Base-by-base conservation (phyloP, 2,888 invertebrate species). In the Ophion ventricosus region DNA sequence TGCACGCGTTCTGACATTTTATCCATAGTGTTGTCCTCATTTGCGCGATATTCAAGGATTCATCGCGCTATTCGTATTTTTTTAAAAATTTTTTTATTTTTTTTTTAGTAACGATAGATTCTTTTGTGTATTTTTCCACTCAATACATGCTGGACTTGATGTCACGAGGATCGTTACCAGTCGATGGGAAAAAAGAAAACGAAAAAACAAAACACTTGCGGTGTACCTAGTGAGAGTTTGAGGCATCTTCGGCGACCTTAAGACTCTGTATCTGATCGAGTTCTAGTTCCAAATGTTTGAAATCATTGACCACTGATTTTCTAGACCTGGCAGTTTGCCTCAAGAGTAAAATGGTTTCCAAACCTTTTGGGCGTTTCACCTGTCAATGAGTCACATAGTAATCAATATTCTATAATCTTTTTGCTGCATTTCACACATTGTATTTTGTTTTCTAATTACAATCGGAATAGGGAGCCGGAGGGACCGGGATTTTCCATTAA, bases 231-330 rank as follows among this genome's bases (percentile, higher is more conserved):
- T 54, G 49, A 0, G 69, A 23, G 49, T 77, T 69, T 20, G 57
- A 61, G 40, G 67, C 78, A 17, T 81, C 80, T 57, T 86, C 85
- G 25, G 56, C 81, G 43, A 88, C 87, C 83, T 86, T 87, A 1
- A 90, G 85, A 78, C 86, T 87, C 25, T 80, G 61, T 61, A 88
- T 88, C 80, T 87, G 85, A 67, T 87, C 75, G 26, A 88, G 72
- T 49, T 90, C 86, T 35, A 85, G 56, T 66, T 87, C 88, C 57
- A 84, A 70, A 49, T 88, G 80, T 25, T 84, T 84, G 49, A 85
- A 86, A 59, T 59, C 75, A n/a, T 88, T 84, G 26, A 86, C 82
- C 0, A 86, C 86, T 20, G 72, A 61, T 54, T 82, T 87, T 67
- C 79, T 86, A 40, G 69, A 29, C 5, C 49, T 54, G n/a, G 59